Percentiles rank a stretch among this genome's conserved stretches.
These are phyloP conservation scores for Drosophila macrospina DNA, from an alignment of 2,888 invertebrate genomes.

Conservation along the genomic window DNA sequence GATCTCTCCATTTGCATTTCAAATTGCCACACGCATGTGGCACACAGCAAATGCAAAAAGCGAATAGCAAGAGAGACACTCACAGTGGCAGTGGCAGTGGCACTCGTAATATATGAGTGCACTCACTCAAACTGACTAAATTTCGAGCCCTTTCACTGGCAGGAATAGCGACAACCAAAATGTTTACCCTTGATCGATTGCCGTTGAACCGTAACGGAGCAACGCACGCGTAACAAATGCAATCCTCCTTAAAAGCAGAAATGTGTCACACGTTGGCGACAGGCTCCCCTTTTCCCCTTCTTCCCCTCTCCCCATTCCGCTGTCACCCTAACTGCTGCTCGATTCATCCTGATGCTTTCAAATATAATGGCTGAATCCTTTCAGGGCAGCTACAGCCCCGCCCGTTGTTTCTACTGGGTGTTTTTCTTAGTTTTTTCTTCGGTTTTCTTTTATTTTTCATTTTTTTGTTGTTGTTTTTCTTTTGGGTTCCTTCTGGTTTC, in stretches of 20 bases:
- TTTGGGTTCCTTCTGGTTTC: constrained; percentile 49
- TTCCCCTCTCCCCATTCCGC: not conserved
- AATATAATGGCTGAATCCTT: constrained; percentile 75
- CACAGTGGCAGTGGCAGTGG: not conserved
- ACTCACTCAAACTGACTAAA: constrained; percentile 82
- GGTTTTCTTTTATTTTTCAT: constrained; percentile 33
- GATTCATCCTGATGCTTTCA: constrained; percentile 38
- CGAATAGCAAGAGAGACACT: constrained; percentile 25
- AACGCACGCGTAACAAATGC: constrained; percentile 81
- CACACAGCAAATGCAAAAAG: constrained; percentile 30
- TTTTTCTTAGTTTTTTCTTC: constrained; percentile 27
- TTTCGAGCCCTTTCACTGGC: constrained; percentile 55
- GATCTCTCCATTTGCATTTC: constrained; percentile 52
- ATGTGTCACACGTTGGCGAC: constrained; percentile 81
- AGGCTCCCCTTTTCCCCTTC: constrained; percentile 26
- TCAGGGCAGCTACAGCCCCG: constrained; percentile 60
- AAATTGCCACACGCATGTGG: constrained; percentile 26
- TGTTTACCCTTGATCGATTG: constrained; percentile 82
- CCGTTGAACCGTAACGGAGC: constrained; percentile 77
- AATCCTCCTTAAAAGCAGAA: constrained; percentile 83
- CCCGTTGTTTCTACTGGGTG: constrained; percentile 54
- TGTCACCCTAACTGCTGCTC: not conserved
- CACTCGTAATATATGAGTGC: constrained; percentile 71
- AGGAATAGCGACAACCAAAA: constrained; percentile 54
- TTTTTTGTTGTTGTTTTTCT: constrained; percentile 26